Evolutionary conservation across 1,140 invertebrate genomes (phyloP), one percentile per base, ranked within the genome.

Genomic region (Archivesica marissinica): DNA sequence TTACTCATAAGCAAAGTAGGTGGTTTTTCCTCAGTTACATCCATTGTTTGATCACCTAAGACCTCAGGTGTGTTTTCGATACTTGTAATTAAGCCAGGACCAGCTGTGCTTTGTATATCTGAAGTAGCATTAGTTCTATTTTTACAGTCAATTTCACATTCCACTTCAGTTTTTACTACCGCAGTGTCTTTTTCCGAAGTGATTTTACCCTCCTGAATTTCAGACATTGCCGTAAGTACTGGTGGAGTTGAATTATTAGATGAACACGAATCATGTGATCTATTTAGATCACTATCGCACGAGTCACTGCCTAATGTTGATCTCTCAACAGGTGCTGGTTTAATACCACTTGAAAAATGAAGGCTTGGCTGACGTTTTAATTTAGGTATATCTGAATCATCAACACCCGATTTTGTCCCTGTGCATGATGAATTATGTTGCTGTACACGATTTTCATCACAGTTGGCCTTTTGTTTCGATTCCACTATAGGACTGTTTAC

Each of bases 351-450:
- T 33, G 41, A 72, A 50, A 50, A 72, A 47, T 6, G 28, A 72
- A 72, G 66, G 35, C 25, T 70, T 4, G 80, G 68, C 30, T 83
- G 80, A 52, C 80, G 68, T 50, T 61, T 59, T 64, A 83, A 72
- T 64, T 83, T 83, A 28, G 80, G 80, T 25, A 83, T 83, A 61
- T 83, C 80, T 25, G 79, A 81, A 72, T 81, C 52, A 30, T 81
- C 79, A 13, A 30, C 38, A 50, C 74, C 52, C 25, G 41, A 11
- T 38, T 59, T 76, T 25, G 50, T 59, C 52, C 28, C 50, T 30
- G 68, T 20, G 33, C 13, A 28, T 3, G 7, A 2, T 47, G 39
- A 44, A 33, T 72, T 44, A n/a, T 30, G 28, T 47, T 47, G 39
- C 41, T 47, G 28, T 72, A 50, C 68, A 72, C 33, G 38, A 38